These are phyloP conservation scores for Rhadinocentrus ornatus DNA, from an alignment of 2,797 vertebrate genomes.

Conservation along the genomic window DNA sequence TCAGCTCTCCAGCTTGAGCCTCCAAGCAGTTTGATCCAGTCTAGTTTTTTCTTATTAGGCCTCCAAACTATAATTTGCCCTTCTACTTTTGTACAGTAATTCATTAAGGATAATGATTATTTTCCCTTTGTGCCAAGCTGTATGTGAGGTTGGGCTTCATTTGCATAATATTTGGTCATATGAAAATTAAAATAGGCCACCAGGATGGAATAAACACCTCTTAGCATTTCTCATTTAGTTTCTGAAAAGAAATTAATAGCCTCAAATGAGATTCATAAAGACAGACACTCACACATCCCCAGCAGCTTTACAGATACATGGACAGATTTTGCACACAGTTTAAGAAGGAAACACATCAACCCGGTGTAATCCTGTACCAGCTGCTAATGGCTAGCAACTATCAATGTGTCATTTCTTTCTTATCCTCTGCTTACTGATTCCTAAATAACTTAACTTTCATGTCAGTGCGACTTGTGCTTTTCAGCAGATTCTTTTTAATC, in stretches of 20 bases:
- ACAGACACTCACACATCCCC: slow-evolving; percentile 3
- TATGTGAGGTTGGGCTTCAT: slow-evolving; percentile 29
- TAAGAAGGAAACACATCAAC: slow-evolving; percentile 2
- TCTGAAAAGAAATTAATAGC: slow-evolving; percentile 69
- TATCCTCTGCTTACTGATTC: slow-evolving; percentile 35
- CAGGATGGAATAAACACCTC: slow-evolving; percentile 64
- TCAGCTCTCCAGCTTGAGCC: slow-evolving; percentile 23
- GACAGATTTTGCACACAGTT: slow-evolving; percentile 7
- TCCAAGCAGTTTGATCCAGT: slow-evolving; percentile 33
- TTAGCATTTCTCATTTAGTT: slow-evolving; percentile 70
- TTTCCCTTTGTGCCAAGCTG: slow-evolving; percentile 45
- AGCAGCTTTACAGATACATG: slow-evolving; percentile 1
- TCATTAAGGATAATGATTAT: slow-evolving; percentile 63
- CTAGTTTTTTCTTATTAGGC: slow-evolving; percentile 54
- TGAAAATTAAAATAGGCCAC: slow-evolving; percentile 49
- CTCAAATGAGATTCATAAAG: slow-evolving; percentile 70
- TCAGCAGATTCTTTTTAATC: slow-evolving; percentile 45
- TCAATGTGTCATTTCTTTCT: slow-evolving; percentile 37
- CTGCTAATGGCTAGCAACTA: slow-evolving; percentile 47
- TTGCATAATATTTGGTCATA: slow-evolving; percentile 67
- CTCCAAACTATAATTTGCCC: slow-evolving; percentile 47
- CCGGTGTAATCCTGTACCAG: slow-evolving; percentile 44
- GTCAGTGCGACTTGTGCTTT: slow-evolving; percentile 51
- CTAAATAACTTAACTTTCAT: slow-evolving; percentile 58
- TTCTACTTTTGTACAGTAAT: slow-evolving; percentile 52